Percentiles rank a stretch among this genome's conserved stretches.
Evolutionary conservation across 2,797 vertebrate genomes (phyloP).

Genomic region (Tragopan temminckii): DNA sequence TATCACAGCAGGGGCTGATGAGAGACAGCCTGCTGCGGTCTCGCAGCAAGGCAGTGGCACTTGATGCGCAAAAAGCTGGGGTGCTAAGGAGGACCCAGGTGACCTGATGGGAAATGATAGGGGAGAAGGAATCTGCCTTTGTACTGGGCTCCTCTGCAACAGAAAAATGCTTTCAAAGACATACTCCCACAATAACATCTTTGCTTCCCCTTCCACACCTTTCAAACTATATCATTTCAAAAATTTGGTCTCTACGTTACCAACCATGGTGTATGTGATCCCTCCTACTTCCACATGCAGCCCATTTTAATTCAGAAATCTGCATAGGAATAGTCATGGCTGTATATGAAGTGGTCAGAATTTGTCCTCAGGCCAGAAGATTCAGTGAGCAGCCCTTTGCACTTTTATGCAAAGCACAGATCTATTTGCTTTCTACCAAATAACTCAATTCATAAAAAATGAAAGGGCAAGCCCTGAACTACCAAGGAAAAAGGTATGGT

Average conservation of each 20-base stretch:
- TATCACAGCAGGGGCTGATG: conserved; percentile 75
- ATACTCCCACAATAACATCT: neutral
- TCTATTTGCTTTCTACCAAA: neutral
- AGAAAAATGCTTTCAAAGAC: neutral
- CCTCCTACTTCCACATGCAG: rapidly evolving
- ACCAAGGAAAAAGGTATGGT: neutral
- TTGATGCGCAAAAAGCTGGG: conserved; percentile 3
- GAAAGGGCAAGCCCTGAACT: neutral
- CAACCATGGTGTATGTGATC: rapidly evolving
- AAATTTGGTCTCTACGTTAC: neutral
- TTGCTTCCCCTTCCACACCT: neutral
- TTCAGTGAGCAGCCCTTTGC: neutral
- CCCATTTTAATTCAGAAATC: neutral
- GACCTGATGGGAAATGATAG: neutral
- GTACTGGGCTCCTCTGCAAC: neutral
- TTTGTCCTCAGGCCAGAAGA: neutral
- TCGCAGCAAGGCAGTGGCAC: conserved; percentile 25
- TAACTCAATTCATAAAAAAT: neutral
- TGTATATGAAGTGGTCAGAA: neutral
- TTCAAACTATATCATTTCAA: neutral
- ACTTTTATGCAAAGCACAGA: neutral
- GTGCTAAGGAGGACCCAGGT: conserved; percentile 17
- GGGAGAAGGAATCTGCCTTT: neutral
- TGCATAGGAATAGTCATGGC: neutral
- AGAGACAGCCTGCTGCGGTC: conserved; percentile 53